phyloP scores from a whole-genome alignment of 2,888 invertebrate genomes.

The Leucozona laternaria region DNA sequence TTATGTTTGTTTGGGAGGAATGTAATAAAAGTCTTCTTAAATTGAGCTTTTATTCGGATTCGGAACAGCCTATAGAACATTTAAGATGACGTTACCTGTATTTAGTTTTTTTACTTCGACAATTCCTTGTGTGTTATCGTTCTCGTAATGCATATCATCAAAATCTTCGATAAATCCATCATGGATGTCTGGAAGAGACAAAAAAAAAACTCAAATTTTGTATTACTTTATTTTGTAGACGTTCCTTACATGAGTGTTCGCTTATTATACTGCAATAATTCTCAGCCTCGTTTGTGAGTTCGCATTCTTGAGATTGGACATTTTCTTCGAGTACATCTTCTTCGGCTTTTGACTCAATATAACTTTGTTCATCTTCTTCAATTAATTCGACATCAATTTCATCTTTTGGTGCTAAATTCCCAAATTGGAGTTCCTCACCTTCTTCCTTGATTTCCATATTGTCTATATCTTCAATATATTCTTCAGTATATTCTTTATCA shows the following conservation, averaged over 20 bases:
- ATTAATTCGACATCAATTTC: neutral
- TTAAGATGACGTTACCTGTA: neutral
- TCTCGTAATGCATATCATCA: neutral
- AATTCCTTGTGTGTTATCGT: neutral
- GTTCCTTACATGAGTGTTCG: neutral
- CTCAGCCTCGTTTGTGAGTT: neutral
- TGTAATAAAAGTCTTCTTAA: no score
- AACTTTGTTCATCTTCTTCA: neutral
- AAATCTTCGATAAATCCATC: neutral
- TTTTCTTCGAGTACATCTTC: neutral
- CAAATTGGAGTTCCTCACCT: conserved; percentile 6
- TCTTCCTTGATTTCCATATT: conserved; percentile 42
- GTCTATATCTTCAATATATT: conserved; percentile 27
- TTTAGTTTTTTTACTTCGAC: neutral
- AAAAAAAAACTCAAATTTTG: neutral
- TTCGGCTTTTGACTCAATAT: neutral
- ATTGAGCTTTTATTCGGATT: no score
- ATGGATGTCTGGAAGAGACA: neutral
- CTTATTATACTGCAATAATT: neutral
- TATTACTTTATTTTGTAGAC: neutral
- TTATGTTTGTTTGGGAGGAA: no score
- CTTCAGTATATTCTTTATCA: conserved; percentile 5
- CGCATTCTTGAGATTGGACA: no score
- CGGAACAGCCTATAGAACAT: no score
- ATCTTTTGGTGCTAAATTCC: conserved; percentile 29